These are phyloP conservation scores for Heteractis magnifica DNA, from an alignment of 92 coral and sea anemone genomes.

Conservation along the genomic window DNA sequence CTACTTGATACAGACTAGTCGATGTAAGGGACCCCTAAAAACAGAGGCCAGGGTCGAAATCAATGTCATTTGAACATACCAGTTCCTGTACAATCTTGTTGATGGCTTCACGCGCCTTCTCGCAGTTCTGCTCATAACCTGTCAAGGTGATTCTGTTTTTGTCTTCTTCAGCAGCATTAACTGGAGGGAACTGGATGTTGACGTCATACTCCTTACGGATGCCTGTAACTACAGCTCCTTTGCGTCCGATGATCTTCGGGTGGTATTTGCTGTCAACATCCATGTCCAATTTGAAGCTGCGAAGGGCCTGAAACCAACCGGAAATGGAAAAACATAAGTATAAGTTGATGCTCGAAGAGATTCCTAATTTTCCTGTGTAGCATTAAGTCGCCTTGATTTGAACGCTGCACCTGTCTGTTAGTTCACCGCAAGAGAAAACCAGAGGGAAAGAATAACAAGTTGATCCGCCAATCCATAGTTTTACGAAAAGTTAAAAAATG, in stretches of 20 bases:
- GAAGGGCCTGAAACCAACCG: constrained; percentile 67
- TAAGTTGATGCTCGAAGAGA: too few species aligned
- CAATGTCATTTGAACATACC: constrained; percentile 45
- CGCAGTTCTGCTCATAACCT: constrained; percentile 92
- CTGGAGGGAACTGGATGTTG: constrained; percentile 85
- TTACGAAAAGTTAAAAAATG: too few species aligned
- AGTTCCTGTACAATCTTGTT: constrained; percentile 78
- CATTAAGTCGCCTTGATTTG: too few species aligned
- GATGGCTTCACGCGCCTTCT: constrained; percentile 89
- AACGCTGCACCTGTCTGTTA: too few species aligned
- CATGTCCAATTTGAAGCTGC: constrained; percentile 80
- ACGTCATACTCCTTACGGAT: constrained; percentile 89
- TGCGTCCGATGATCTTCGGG: constrained; percentile 97
- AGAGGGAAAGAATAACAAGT: too few species aligned
- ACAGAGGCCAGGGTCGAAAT: neutral
- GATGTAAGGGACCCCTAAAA: too few species aligned
- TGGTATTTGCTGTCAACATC: constrained; percentile 72
- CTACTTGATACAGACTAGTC: too few species aligned
- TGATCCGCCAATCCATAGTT: too few species aligned
- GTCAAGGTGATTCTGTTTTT: constrained; percentile 76
- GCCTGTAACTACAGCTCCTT: constrained; percentile 82
- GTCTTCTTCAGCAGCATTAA: constrained; percentile 51
- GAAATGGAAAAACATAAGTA: neutral
- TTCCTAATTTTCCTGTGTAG: too few species aligned
- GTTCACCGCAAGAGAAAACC: too few species aligned